Base-by-base conservation (phyloP, 2,113 vertebrate genomes). In the Suricata suricatta region DNA sequence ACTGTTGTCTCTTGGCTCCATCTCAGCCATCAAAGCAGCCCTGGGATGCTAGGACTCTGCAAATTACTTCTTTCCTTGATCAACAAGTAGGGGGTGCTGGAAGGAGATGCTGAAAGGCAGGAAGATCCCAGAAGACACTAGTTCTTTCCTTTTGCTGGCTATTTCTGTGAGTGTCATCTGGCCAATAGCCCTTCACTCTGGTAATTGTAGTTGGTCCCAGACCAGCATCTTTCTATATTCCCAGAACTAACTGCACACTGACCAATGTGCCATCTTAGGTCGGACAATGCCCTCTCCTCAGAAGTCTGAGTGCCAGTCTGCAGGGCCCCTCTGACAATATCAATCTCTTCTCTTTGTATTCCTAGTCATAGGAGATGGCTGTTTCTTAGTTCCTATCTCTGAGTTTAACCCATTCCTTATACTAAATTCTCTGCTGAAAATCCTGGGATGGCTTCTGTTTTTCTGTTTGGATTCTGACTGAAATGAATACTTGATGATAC, bases 351-450 rank as follows among this genome's bases (percentile, higher is more conserved):
- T 7, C 38, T 88, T 74, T 79, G 4, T 68, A 13, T 44, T 57
- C 16, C 44, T 23, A 80, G 15, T 6, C 66, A 77, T 33, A 57
- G 23, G 25, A 23, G 13, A 19, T 11, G 15, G 16, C 35, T 47
- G 11, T 16, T 90, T 87, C 33, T 63, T 72, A 71, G 2, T 85
- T 29, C 35, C 54, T 44, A 33, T 29, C 69, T 79, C 63, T 72
- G 38, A 31, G 54, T 33, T 92, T 23, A 84, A 27, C 7, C 6
- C 6, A 60, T 74, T 96, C 25, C 14, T 96, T 69, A 29, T 72
- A 60, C 63, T 71, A 88, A 87, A 93, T 81, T 71, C 12, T 93
- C 72, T 89, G 4, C 77, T 86, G 71, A 88, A 85, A 80, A 52
- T 52, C 13, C 54, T 52, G 63, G 25, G 38, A 2, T 69, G n/a